A percentile compares a stretch with the other conserved stretches of the same genome.
phyloP scores from a whole-genome alignment of 2,797 vertebrate genomes.

The Aldrovandia affinis region DNA sequence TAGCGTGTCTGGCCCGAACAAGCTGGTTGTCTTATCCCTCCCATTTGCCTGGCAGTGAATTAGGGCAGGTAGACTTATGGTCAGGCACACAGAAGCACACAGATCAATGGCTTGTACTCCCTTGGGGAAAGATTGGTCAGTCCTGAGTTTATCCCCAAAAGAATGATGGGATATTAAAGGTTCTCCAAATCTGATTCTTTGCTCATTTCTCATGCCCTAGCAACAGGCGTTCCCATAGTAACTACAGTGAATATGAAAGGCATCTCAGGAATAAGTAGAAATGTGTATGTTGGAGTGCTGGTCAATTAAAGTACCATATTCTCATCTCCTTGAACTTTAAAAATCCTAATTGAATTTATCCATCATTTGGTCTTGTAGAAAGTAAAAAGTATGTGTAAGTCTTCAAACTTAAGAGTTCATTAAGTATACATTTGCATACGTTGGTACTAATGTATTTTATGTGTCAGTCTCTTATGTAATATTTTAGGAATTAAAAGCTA shows the following conservation, averaged over 20 bases:
- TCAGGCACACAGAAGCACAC: background rate
- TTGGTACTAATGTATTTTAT: too few relatives aligned
- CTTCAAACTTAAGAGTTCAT: too few relatives aligned
- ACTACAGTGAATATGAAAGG: background rate
- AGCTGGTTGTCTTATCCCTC: background rate
- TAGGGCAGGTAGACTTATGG: background rate
- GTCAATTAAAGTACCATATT: background rate
- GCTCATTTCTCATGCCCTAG: background rate
- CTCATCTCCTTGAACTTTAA: background rate
- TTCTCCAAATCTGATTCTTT: background rate
- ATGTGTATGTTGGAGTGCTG: background rate
- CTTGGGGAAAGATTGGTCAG: background rate
- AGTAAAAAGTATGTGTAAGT: too few relatives aligned
- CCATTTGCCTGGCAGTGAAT: background rate
- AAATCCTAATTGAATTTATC: too few relatives aligned
- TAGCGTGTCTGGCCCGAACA: background rate
- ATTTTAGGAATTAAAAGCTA: too few relatives aligned
- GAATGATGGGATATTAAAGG: background rate
- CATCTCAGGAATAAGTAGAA: background rate
- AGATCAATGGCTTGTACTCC: background rate
- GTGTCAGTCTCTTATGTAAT: too few relatives aligned
- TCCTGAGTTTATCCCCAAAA: background rate
- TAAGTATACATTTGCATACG: too few relatives aligned
- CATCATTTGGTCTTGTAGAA: too few relatives aligned
- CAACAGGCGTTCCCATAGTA: constrained; percentile 13